Evolutionary conservation across 2,113 vertebrate species (phyloP), one percentile per base, ranked within the genome.

Genomic region (Lynx canadensis): DNA sequence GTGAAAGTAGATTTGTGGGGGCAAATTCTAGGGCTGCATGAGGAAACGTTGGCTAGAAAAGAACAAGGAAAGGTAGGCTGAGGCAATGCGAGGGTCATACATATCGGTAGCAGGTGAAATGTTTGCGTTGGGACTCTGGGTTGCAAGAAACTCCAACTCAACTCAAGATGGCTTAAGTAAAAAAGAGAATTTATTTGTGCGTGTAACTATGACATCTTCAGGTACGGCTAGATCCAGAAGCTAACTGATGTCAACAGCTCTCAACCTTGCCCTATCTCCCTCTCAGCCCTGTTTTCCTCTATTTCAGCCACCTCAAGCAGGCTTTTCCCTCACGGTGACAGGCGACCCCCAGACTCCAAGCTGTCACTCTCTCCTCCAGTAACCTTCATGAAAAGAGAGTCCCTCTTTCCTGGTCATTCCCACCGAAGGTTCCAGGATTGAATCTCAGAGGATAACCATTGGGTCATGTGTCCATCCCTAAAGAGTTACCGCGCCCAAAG

Each of bases 91-190:
- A 63, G 15, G 29, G 33, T 19, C 33, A 1, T 15, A 13, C 15
- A 1, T 6, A 19, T 50, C 36, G 18, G 2, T 9, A 31, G 14
- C 21, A 11, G 15, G 19, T 11, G 10, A 41, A 8, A 12, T 13
- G 52, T 55, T 63, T 80, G 12, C 33, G 29, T 25, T 68, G 73
- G 74, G 36, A 73, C 19, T 82, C 19, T 16, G 16, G 7, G 27
- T 78, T 63, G 52, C 95, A 88, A 91, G 81, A n/a, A 89, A 33
- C 18, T 0, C n/a, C 9, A n/a, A 68, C 38, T 92, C 80, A 73
- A 52, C 4, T 82, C 38, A 83, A 69, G n/a, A 7, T 88, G 36
- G 23, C 9, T n/a, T 52, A 45, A 83, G 41, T 10, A 3, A 69
- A 80, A 93, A 94, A 31, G 14, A 73, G 21, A 92, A 65, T 19